Percentiles rank a stretch among this genome's conserved stretches.
These are phyloP conservation scores for Watsonalla cultraria DNA, from an alignment of 2,888 invertebrate genomes.

Conservation along the genomic window DNA sequence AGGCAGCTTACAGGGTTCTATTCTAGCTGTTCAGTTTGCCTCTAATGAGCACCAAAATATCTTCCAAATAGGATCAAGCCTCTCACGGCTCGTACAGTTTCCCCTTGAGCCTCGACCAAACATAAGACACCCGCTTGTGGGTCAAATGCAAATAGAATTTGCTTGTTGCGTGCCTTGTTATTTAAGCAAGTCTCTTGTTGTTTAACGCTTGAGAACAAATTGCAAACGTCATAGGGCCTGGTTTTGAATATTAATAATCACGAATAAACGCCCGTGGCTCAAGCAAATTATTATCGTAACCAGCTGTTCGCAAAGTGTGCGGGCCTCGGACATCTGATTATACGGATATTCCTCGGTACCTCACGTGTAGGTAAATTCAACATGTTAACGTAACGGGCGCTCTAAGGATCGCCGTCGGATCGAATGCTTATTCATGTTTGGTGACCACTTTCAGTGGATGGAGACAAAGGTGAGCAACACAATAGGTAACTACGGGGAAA, in stretches of 20 bases:
- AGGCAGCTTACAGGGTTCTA: background rate
- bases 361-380: no score
- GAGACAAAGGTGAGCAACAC: constrained; percentile 28
- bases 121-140: constrained; percentile 55
- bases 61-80: constrained; percentile 7
- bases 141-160: constrained; percentile 71
- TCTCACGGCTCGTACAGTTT: constrained; percentile 14
- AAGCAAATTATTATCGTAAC: constrained; percentile 35
- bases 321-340: constrained; percentile 38
- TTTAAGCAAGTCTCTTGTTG: constrained; percentile 50
- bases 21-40: background rate
- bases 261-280: constrained; percentile 53
- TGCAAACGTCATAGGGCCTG: constrained; percentile 59
- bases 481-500: constrained; percentile 38
- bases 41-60: background rate
- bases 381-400: constrained; percentile 7
- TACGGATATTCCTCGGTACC: constrained; percentile 26
- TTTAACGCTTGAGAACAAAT: constrained; percentile 57
- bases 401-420: no score
- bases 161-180: constrained; percentile 62
- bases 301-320: constrained; percentile 46
- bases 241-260: constrained; percentile 67
- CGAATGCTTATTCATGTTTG: no score
- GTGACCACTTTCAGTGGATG: constrained; percentile 13
- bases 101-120: constrained; percentile 20